Evolutionary conservation across 2,888 invertebrate species (phyloP), one percentile per base, ranked within the genome.

Genomic region (Mechanitis mazaeus): DNA sequence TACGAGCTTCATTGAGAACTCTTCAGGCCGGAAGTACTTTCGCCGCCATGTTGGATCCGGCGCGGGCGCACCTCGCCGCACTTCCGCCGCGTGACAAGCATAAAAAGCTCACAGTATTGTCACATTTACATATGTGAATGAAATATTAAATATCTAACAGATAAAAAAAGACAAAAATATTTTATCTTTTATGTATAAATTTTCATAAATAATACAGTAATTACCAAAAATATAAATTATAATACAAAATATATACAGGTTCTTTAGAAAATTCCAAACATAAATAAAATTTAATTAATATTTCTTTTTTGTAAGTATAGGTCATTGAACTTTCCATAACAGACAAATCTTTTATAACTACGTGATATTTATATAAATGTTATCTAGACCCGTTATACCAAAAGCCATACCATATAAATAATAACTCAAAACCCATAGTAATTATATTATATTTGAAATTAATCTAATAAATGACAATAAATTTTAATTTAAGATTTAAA

Each of bases 1-100:
- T 62, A 64, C 75, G 73, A 74, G 78, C 74, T 85, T 83, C 85
- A 87, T 86, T 85, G 83, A 87, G 81, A 84, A 80, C 79, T 81
- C 77, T 81, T 79, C 81, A 84, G 74, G 75, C 79, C 90, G 90
- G 90, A 90, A 89, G 85, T 85, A 88, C 90, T 89, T 89, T 89
- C 87, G 87, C 88, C 85, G 90, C 89, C 88, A 89, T 89, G 74
- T 85, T 88, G 88, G 86, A 88, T 88, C 89, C 89, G 88, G 87
- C 84, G 86, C 88, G 75, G 76, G 85, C 88, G 83, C 87, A 84
- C 84, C 85, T 81, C 84, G 76, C 79, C 75, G 77, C 75, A 75
- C 84, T 87, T 89, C 88, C 88, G 87, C 79, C 84, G 86, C 85
- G 86, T 88, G 86, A 87, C 81, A 83, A 76, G 86, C 85, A 84